A percentile compares a stretch with the other conserved stretches of the same genome.
phyloP scores from a whole-genome alignment of 2,888 invertebrate genomes.

The Lepetodrilus schrolli region DNA sequence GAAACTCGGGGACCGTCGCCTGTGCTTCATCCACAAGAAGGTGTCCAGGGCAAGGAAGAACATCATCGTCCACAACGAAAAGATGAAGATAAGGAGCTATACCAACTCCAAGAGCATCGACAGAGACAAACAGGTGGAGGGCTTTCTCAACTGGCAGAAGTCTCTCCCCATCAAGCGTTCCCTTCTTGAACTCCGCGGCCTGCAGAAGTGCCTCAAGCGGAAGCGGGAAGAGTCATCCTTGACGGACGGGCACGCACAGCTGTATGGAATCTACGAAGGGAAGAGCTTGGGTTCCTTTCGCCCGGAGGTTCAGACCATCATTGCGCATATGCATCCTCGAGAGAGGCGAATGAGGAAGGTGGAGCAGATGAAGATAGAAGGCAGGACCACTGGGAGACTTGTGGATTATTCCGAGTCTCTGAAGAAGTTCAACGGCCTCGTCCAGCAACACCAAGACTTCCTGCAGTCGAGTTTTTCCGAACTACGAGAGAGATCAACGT shows the following conservation, averaged over 20 bases:
- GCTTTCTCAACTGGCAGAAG: slow-evolving; percentile 38
- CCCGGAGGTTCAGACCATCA: slow-evolving; percentile 42
- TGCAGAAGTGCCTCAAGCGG: slow-evolving; percentile 48
- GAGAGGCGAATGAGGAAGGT: slow-evolving; percentile 31
- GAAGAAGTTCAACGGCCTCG: slow-evolving; percentile 23
- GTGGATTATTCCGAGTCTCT: slow-evolving; percentile 28
- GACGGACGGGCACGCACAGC: slow-evolving; percentile 33
- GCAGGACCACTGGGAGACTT: slow-evolving; percentile 29
- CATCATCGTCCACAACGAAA: slow-evolving; percentile 47
- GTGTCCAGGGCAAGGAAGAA: slow-evolving; percentile 47
- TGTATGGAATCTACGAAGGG: slow-evolving; percentile 52
- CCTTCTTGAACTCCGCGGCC: slow-evolving; percentile 44
- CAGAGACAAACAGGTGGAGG: slow-evolving; percentile 43
- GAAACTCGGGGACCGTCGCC: slow-evolving; percentile 46
- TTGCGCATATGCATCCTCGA: slow-evolving; percentile 35
- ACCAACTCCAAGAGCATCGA: slow-evolving; percentile 37
- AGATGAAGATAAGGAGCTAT: slow-evolving; percentile 36
- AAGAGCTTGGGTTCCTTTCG: slow-evolving; percentile 44
- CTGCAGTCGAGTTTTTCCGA: neutral
- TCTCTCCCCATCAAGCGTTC: slow-evolving; percentile 44
- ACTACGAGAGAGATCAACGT: too few relatives aligned
- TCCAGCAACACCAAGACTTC: neutral
- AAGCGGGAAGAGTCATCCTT: slow-evolving; percentile 46
- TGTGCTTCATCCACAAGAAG: slow-evolving; percentile 48
- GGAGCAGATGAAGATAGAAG: slow-evolving; percentile 27